Evolutionary conservation across 2,113 vertebrate genomes (phyloP).

Genomic region (Neolamprologus variostigma): DNA sequence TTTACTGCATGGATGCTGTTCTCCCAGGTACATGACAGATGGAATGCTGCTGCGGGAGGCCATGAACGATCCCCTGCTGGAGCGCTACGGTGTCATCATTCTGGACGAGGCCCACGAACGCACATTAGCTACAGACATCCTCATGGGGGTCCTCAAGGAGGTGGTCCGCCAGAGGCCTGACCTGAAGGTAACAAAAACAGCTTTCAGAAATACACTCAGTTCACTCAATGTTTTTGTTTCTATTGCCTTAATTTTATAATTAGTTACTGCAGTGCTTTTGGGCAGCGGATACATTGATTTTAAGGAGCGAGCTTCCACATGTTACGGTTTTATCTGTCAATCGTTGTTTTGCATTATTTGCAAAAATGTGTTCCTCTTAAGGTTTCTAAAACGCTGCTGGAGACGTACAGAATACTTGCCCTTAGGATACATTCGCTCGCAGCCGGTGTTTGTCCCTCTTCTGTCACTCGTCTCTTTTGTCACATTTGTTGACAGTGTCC

Average conservation of each 20-base stretch:
- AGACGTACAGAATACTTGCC: background rate
- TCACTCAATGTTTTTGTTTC: background rate
- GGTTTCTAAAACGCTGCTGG: background rate
- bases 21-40: conserved; percentile 90
- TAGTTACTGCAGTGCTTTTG: background rate
- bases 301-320: background rate
- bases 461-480: background rate
- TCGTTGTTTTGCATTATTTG: background rate
- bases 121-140: conserved; percentile 93
- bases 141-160: conserved; percentile 96
- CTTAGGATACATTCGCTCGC: background rate
- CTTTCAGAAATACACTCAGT: background rate
- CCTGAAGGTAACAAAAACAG: conserved; percentile 78
- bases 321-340: background rate
- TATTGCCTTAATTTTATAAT: background rate
- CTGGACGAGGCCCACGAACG: conserved; percentile 96
- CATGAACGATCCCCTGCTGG: conserved; percentile 95
- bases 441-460: background rate
- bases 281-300: background rate
- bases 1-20: background rate
- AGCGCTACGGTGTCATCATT: conserved; percentile 93
- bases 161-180: conserved; percentile 89
- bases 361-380: background rate
- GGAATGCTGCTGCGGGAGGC: conserved; percentile 96
- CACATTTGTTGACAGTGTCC: conserved; percentile 10